Conservation (phyloP, 2,888 invertebrate species). For the Ochropleura plecta region DNA sequence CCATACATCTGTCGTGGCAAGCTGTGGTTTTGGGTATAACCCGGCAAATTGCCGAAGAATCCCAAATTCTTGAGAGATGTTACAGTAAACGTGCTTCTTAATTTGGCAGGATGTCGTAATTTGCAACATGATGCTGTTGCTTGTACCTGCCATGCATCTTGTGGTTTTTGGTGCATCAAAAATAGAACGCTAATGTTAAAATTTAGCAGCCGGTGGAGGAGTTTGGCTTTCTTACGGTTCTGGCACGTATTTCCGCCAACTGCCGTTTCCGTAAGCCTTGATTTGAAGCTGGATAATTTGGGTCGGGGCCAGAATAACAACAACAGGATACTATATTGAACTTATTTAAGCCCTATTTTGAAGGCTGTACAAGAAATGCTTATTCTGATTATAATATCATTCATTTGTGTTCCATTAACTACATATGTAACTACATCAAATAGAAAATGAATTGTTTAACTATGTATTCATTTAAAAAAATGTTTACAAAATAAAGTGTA, state of each 20-base stretch:
- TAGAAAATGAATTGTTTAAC: too few relatives aligned
- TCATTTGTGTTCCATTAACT: too few relatives aligned
- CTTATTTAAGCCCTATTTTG: neutral
- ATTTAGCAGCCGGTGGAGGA: constrained; percentile 68
- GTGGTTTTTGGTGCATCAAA: constrained; percentile 85
- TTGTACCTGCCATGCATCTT: constrained; percentile 88
- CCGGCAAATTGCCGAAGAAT: constrained; percentile 68
- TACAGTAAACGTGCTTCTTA: constrained; percentile 32
- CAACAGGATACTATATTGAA: neutral
- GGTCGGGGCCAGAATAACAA: constrained; percentile 27
- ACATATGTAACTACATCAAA: too few relatives aligned
- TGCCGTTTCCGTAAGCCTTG: constrained; percentile 53
- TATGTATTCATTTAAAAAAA: too few relatives aligned
- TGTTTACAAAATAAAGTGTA: too few relatives aligned
- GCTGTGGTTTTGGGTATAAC: constrained; percentile 84
- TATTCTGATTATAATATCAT: too few relatives aligned
- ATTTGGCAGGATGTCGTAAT: constrained; percentile 76
- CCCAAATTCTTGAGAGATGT: neutral
- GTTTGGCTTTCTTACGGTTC: constrained; percentile 62
- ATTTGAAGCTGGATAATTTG: constrained; percentile 44
- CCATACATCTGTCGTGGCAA: constrained; percentile 87
- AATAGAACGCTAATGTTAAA: constrained; percentile 79
- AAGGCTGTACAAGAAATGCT: neutral
- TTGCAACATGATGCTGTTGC: constrained; percentile 87
- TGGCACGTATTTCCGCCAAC: constrained; percentile 69